Evolutionary conservation across 2,797 vertebrate species (phyloP), one percentile per base, ranked within the genome.

Genomic region (Xiphorhynchus erythropygius): DNA sequence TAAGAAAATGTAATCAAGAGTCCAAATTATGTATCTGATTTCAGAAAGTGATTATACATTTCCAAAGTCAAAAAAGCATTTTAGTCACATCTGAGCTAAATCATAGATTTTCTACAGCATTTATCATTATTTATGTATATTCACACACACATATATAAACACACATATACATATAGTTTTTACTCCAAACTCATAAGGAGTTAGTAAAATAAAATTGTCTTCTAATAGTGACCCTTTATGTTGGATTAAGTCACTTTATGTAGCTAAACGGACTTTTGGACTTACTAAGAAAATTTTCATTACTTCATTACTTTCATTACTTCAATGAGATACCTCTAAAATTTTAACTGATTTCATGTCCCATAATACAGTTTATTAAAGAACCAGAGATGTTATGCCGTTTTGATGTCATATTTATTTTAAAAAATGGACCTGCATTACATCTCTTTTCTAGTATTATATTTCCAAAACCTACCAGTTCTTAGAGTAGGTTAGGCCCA

Each of bases 1-100:
- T 60, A 53, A 52, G 0, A 83, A 91, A 93, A 69, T 35, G 33
- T 71, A 77, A 37, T 39, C 30, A 83, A 60, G 24, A 10, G 11
- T 67, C 33, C 68, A 81, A 60, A 74, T 70, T 77, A 60, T 37
- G 11, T 37, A 33, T 85, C 35, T 85, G 44, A 76, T 77, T 89
- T 93, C 74, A 85, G n/a, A 82, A 79, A 83, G 59, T 59, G 18
- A 37, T 88, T 92, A 35, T 67, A 70, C 55, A 79, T 75, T 93
- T 62, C 21, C 37, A 70, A 74, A 69, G 17, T 60, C 14, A 70
- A 37, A 77, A 75, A 80, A 64, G 7, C n/a, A 7, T 52, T 73
- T 84, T 64, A 95, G 21, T 89, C 39, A 63, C 11, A 46, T 53
- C 33, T 85, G 27, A 89, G 22, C 3, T 77, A 83, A 89, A 82